phyloP scores from a whole-genome alignment of 2,888 invertebrate species.

The Criorhina ranunculi region DNA sequence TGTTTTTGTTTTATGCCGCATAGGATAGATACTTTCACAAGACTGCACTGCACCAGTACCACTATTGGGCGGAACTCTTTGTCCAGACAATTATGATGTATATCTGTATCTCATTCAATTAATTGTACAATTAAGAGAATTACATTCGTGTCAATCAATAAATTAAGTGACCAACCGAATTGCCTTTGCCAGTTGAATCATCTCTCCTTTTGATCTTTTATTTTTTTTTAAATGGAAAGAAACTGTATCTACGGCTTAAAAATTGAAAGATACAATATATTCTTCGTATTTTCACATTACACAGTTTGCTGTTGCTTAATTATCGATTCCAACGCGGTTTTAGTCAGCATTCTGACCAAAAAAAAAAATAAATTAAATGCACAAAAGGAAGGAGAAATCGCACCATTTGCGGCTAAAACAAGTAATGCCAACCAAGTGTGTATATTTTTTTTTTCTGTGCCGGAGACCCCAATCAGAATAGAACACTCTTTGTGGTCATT shows the following conservation, averaged over 20 bases:
- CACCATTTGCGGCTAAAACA: constrained; percentile 53
- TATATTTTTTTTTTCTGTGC: constrained; percentile 43
- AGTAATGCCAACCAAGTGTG: constrained; percentile 39
- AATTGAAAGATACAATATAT: constrained; percentile 21
- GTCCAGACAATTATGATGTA: constrained; percentile 17
- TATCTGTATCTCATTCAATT: constrained; percentile 49
- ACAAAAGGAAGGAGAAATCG: constrained; percentile 73
- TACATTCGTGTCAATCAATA: constrained; percentile 69
- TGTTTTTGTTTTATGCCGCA: constrained; percentile 12
- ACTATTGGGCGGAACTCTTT: constrained; percentile 27
- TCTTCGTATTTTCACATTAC: constrained; percentile 31
- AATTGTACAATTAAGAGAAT: constrained; percentile 64
- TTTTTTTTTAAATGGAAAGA: neutral
- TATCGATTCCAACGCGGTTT: constrained; percentile 50
- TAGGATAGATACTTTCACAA: constrained; percentile 32
- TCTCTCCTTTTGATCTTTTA: constrained; percentile 20
- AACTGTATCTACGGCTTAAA: constrained; percentile 32
- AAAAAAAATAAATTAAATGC: constrained; percentile 41
- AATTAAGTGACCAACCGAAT: constrained; percentile 46
- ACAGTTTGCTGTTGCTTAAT: constrained; percentile 31
- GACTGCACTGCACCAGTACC: constrained; percentile 22
- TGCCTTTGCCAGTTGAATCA: constrained; percentile 22
- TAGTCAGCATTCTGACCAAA: constrained; percentile 49
- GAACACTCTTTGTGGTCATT: constrained; percentile 74
- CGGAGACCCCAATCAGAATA: constrained; percentile 74